A percentile compares a stretch with the other conserved stretches of the same genome.
Evolutionary conservation across 1,140 invertebrate genomes (phyloP).

Genomic region (Ladona fulva): DNA sequence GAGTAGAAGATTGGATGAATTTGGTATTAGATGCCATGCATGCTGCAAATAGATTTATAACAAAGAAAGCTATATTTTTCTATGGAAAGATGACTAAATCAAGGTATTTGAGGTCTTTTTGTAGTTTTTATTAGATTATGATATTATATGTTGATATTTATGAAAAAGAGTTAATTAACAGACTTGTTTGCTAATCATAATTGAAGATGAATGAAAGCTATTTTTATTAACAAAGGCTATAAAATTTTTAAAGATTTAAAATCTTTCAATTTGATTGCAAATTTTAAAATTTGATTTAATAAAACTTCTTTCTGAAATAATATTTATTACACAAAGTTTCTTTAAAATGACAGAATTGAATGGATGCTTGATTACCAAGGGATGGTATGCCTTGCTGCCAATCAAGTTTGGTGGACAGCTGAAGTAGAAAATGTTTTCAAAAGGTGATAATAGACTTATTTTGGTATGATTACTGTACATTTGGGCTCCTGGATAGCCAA

Average conservation of each 20-base stretch:
- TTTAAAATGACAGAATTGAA: conserved; percentile 59
- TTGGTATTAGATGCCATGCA: conserved; percentile 74
- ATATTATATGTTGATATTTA: too few relatives aligned
- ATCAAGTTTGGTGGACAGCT: conserved; percentile 89
- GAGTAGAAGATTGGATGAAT: conserved; percentile 88
- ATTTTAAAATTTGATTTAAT: not conserved
- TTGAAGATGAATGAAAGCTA: too few relatives aligned
- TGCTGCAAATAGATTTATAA: conserved; percentile 68
- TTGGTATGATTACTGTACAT: not conserved
- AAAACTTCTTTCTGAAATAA: conserved; percentile 12
- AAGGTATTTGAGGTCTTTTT: conserved; percentile 33
- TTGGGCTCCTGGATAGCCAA: too few relatives aligned
- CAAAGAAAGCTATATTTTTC: conserved; percentile 78
- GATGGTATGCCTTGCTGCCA: conserved; percentile 75
- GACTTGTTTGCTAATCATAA: too few relatives aligned
- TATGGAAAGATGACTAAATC: conserved; percentile 63
- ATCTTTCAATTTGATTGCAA: too few relatives aligned
- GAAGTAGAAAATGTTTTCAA: conserved; percentile 83
- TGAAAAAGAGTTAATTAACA: too few relatives aligned
- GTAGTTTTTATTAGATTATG: too few relatives aligned
- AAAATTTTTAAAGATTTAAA: too few relatives aligned
- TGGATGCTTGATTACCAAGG: conserved; percentile 86
- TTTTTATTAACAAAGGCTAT: too few relatives aligned
- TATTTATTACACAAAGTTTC: too few relatives aligned
- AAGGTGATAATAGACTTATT: not conserved